Base-by-base conservation (phyloP, 2,113 vertebrate species). In the Cepphus grylle region DNA sequence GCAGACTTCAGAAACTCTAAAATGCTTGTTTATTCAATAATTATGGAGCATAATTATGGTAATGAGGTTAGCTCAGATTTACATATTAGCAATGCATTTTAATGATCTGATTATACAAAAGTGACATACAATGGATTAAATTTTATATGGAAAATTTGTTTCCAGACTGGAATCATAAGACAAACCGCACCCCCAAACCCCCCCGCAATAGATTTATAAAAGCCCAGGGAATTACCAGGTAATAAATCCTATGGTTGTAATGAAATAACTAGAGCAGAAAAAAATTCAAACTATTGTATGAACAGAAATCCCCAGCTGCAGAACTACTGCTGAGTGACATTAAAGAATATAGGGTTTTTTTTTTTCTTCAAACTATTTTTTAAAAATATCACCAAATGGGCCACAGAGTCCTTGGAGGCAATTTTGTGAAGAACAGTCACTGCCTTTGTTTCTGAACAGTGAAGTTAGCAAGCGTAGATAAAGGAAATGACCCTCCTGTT, bases 71-170 rank as follows among this genome's bases (percentile, higher is more conserved):
- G 95, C 59, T 92, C 50, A 95, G 91, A 98, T 98, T 98, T 98
- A 97, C 95, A 97, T 95, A 97, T 98, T 97, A 98, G 81, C 96
- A 97, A 96, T 98, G 97, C 97, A 98, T 98, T 98, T 98, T 98
- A 98, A 98, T 34, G 93, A 98, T 98, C 97, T 97, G 95, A 97
- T 98, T 98, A 98, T 97, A 97, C 77, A 87, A 81, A 96, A 95
- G 43, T 94, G 86, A 96, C 96, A 97, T 94, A 95, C 93, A 97
- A 97, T 85, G 90, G 97, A 97, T 95, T 96, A 96, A 96, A 97
- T 96, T 97, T 83, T 94, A 94, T 82, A 95, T 56, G 81, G 73
- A 36, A 95, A 95, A 95, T 96, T 81, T 97, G 73, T 97, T 96
- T 85, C 96, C 93, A 90, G 96, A 66, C 67, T 59, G 88, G 92